These are phyloP conservation scores for Hirudo medicinalis DNA, from an alignment of 1,140 invertebrate species.

Conservation along the genomic window DNA sequence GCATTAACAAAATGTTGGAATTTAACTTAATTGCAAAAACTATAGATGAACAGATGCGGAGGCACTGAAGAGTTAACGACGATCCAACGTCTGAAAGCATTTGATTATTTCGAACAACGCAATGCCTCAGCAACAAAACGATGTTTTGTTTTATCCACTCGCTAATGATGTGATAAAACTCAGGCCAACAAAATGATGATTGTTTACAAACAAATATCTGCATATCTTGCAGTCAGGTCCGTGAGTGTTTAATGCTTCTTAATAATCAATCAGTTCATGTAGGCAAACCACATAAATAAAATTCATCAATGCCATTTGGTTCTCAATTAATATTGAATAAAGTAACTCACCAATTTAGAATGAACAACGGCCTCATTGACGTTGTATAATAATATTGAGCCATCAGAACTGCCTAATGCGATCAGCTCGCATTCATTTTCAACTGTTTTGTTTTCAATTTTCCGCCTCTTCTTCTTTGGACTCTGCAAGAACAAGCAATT, in stretches of 20 bases:
- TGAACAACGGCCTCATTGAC: slow-evolving; percentile 50
- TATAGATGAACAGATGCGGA: neutral
- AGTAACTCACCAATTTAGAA: slow-evolving; percentile 34
- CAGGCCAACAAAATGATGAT: too few relatives aligned
- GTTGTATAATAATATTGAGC: slow-evolving; percentile 54
- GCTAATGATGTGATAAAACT: too few relatives aligned
- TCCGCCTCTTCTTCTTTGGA: neutral
- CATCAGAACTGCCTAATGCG: slow-evolving; percentile 53
- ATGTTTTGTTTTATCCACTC: too few relatives aligned
- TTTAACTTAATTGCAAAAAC: neutral
- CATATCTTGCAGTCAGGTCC: too few relatives aligned
- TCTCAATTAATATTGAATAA: neutral
- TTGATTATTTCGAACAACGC: too few relatives aligned
- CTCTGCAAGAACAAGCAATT: neutral
- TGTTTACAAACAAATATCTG: too few relatives aligned
- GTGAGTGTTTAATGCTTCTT: too few relatives aligned
- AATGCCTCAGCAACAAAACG: too few relatives aligned
- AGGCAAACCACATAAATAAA: too few relatives aligned
- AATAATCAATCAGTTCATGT: too few relatives aligned
- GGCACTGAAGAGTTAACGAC: too few relatives aligned
- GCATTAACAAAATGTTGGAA: slow-evolving; percentile 16
- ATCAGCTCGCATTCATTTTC: slow-evolving; percentile 34
- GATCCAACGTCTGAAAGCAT: neutral
- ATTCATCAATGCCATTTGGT: too few relatives aligned
- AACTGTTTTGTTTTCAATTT: slow-evolving; percentile 18